Evolutionary conservation across 2,888 invertebrate genomes (phyloP).

Genomic region (Clepsis dumicolana): DNA sequence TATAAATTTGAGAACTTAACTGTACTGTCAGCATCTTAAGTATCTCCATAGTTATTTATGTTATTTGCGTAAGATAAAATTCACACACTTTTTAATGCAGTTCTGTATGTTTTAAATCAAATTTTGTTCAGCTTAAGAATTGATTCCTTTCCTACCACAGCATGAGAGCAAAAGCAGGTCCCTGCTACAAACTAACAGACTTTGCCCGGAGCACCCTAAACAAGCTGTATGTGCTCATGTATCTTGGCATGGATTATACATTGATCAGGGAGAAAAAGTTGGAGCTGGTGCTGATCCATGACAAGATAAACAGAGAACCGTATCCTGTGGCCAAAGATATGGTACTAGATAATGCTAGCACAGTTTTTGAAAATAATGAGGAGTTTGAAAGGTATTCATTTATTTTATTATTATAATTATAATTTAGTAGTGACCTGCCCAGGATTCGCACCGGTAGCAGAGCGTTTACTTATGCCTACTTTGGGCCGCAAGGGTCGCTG

Average conservation of each 20-base stretch:
- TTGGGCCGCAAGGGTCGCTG: too few relatives aligned
- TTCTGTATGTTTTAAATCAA: too few relatives aligned
- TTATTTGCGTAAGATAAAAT: too few relatives aligned
- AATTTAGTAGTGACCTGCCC: too few relatives aligned
- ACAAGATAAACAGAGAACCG: conserved; percentile 67
- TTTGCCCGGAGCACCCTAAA: conserved; percentile 61
- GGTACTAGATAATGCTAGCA: conserved; percentile 68
- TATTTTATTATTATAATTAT: too few relatives aligned
- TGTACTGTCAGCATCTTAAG: too few relatives aligned
- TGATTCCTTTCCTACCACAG: conserved; percentile 54
- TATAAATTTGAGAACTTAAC: too few relatives aligned
- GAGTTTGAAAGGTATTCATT: conserved; percentile 72
- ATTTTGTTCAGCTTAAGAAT: neutral
- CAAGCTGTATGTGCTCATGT: conserved; percentile 74
- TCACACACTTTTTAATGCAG: too few relatives aligned
- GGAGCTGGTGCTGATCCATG: conserved; percentile 68
- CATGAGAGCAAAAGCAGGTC: conserved; percentile 63
- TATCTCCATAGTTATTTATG: too few relatives aligned
- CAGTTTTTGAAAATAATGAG: conserved; percentile 67
- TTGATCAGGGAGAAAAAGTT: conserved; percentile 72
- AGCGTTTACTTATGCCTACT: too few relatives aligned
- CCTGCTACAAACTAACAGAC: conserved; percentile 71
- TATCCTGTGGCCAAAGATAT: conserved; percentile 70
- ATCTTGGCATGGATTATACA: conserved; percentile 72
- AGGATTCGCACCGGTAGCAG: too few relatives aligned